Evolutionary conservation across 2,888 invertebrate genomes (phyloP).

Genomic region (Physocephala rufipes): DNA sequence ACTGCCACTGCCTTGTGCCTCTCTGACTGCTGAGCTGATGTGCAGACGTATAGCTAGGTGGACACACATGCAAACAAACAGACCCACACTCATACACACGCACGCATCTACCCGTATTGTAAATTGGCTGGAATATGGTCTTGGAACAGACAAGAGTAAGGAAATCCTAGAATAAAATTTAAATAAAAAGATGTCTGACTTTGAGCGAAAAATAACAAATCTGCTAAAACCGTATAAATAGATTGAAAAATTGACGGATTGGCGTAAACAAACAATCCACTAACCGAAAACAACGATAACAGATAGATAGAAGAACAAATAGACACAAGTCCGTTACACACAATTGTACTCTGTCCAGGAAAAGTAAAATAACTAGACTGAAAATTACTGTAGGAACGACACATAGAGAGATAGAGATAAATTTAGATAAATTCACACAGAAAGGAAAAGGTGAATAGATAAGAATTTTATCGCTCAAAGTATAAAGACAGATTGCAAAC

Average conservation of each 20-base stretch:
- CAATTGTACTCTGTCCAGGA: too few species aligned
- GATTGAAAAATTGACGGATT: not conserved
- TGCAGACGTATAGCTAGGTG: constrained; percentile 35
- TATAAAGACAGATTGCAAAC: too few species aligned
- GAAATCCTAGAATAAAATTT: constrained; percentile 7
- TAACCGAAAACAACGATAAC: not conserved
- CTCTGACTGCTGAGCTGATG: constrained; percentile 26
- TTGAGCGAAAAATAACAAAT: not conserved
- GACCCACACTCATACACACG: too few species aligned
- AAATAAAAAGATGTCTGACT: not conserved
- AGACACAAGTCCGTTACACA: not conserved
- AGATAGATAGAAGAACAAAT: constrained; percentile 12
- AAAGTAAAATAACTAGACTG: too few species aligned
- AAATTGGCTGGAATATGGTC: too few species aligned
- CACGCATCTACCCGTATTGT: too few species aligned
- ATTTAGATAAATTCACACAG: too few species aligned
- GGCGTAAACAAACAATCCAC: constrained; percentile 1
- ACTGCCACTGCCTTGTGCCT: constrained; percentile 23
- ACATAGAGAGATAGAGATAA: too few species aligned
- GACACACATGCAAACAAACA: constrained; percentile 26
- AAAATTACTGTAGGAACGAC: too few species aligned
- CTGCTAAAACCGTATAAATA: not conserved
- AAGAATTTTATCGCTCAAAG: too few species aligned
- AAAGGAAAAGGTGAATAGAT: too few species aligned
- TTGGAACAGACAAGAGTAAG: not conserved